Conservation (phyloP, 2,888 invertebrate species). For the Halocaridina rubra region DNA sequence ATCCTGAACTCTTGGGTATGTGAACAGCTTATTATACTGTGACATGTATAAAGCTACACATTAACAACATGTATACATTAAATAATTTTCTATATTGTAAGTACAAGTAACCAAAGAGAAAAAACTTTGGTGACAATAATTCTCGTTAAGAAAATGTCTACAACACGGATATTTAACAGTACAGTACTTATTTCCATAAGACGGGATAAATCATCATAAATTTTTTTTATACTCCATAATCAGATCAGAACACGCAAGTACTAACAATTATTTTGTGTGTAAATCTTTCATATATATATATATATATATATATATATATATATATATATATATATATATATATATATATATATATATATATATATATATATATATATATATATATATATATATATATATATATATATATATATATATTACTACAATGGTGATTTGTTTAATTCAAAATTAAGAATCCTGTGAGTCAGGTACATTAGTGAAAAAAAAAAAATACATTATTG, state of each 20-base stretch:
- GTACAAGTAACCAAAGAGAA: neutral
- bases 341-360: neutral
- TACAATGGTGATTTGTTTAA: too few species aligned
- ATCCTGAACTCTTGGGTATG: too few species aligned
- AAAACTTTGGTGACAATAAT: neutral
- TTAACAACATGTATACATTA: too few species aligned
- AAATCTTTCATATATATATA: neutral
- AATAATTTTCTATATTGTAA: too few species aligned
- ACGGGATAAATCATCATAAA: neutral
- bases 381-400: neutral
- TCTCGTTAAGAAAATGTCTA: neutral
- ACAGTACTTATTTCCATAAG: neutral
- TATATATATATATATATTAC: neutral
- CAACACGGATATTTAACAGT: neutral
- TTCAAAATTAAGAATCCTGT: too few species aligned
- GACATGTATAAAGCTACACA: too few species aligned
- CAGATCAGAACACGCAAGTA: neutral
- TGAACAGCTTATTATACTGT: too few species aligned
- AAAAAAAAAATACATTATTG: too few species aligned
- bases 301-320: neutral
- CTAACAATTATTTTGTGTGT: neutral
- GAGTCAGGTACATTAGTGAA: too few species aligned
- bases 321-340: neutral
- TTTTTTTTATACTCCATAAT: neutral
- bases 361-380: slow-evolving; percentile 2